Evolutionary conservation across 2,888 invertebrate species (phyloP).

Genomic region (Mesoligia furuncula): DNA sequence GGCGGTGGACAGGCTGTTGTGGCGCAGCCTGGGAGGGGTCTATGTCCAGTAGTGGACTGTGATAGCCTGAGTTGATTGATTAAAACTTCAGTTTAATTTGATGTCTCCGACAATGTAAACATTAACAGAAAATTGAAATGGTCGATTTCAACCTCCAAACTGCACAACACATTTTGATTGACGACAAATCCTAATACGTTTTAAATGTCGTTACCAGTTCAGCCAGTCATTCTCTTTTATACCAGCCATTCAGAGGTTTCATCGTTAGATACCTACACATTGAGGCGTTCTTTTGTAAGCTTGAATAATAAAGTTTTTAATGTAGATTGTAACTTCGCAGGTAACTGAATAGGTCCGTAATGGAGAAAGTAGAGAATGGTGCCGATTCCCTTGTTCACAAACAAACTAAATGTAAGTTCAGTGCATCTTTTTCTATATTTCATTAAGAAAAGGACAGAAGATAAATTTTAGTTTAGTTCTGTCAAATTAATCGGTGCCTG

Average conservation of each 20-base stretch:
- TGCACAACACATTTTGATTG: slow-evolving; percentile 15
- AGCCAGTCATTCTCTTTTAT: slow-evolving; percentile 49
- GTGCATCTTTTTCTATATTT: no score
- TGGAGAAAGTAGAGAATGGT: slow-evolving; percentile 15
- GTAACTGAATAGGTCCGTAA: slow-evolving; percentile 25
- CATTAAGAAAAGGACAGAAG: no score
- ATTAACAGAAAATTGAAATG: not conserved
- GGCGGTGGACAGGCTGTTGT: no score
- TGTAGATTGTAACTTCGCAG: slow-evolving; percentile 43
- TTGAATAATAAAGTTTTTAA: slow-evolving; percentile 57
- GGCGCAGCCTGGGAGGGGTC: no score
- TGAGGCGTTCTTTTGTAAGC: slow-evolving; percentile 20
- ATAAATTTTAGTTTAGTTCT: no score
- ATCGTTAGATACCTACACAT: slow-evolving; percentile 38
- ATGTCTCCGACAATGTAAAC: not conserved
- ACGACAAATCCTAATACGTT: slow-evolving; percentile 44
- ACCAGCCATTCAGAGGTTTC: slow-evolving; percentile 27
- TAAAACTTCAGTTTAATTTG: not conserved
- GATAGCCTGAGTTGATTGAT: not conserved
- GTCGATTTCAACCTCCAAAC: not conserved
- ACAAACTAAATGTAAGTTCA: no score
- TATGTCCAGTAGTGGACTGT: not conserved
- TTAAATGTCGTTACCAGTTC: slow-evolving; percentile 50
- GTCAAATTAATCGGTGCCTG: no score
- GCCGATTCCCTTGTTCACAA: no score